Base-by-base conservation (phyloP, 2,113 vertebrate species). In the Python bivittatus region DNA sequence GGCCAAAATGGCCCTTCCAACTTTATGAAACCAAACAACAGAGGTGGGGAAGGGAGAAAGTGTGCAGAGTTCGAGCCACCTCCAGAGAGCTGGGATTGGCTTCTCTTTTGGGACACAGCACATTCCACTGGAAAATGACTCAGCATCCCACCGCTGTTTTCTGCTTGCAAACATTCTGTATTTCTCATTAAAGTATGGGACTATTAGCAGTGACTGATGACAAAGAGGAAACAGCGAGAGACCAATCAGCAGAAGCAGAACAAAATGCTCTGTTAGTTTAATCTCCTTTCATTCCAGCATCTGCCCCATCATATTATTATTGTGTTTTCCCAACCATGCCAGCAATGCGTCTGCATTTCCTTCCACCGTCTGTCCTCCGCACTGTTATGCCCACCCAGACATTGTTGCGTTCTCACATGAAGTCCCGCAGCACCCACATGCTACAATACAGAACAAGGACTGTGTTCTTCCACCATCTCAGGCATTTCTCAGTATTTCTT, bases 381-480 rank as follows among this genome's bases (percentile, higher is more conserved):
- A 92, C 94, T 92, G 87, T 52, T 44, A 94, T 90, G 61, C 96
- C 96, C 97, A 97, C 95, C 96, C 94, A 93, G 95, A 91, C 92
- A 93, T 94, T 84, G 96, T 90, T 88, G 93, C 94, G 29, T 92
- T 94, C 0, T 95, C 92, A 92, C 84, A 93, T 94, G 90, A 95
- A 95, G 95, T 89, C 94, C 94, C 95, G 94, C 94, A 22, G 25
- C 64, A 96, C 96, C 96, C 96, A 92, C 96, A 91, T 96, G 95
- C 93, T 97, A 87, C 95, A 97, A 96, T 94, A 56, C 88, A 93
- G 93, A 1, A 22, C 92, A 94, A 94, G 89, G 91, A 91, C 95
- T 96, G 48, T 56, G 17, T 42, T 42, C 38, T 42, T 27, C 38
- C 48, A 94, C 90, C 92, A 90, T 91, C 94, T 94, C 61, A 13